Base-by-base conservation (phyloP, 2,113 vertebrate species). In the Phoenicopterus ruber region DNA sequence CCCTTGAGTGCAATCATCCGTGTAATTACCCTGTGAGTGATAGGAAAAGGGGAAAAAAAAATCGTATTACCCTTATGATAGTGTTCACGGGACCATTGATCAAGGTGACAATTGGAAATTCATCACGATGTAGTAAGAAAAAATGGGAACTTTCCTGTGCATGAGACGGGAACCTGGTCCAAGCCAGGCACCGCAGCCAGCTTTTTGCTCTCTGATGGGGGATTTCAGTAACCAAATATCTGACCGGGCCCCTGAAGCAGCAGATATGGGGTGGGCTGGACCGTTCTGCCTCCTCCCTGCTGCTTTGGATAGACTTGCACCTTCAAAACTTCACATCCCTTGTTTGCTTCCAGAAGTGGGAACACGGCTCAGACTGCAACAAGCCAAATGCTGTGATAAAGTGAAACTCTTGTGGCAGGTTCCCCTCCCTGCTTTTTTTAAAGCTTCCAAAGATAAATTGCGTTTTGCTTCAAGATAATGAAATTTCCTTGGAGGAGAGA, bases 21-120 rank as follows among this genome's bases (percentile, higher is more conserved):
- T 89, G 71, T 96, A 91, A 95, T 95, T 97, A 96, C 96, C 90
- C 88, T 84, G 91, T 90, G 90, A 94, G 78, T 11, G 11, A 90
- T 62, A 90, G 72, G 78, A 82, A 71, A 3, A 3, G 32, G 47
- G 4, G 32, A 18, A 1, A 13, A 18, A 90, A 95, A 80, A 66
- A 12, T 73, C 66, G 14, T 59, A 88, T 90, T 86, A 87, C 52
- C 76, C 58, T 94, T 47, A 42, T 76, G 95, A 89, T 47, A 82
- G 93, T 36, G 74, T 74, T 62, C 46, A 11, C 40, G 57, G 94
- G 66, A 63, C 77, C 59, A 86, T 76, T 87, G 82, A 88, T 94
- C 79, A 97, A 77, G 40, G 54, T 88, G 89, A 94, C 74, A 88
- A 92, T 29, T 38, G 46, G 83, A 86, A 95, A 95, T 94, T 83